Evolutionary conservation across 2,888 invertebrate genomes (phyloP), one percentile per base, ranked within the genome.

Genomic region (Coremacera marginata): DNA sequence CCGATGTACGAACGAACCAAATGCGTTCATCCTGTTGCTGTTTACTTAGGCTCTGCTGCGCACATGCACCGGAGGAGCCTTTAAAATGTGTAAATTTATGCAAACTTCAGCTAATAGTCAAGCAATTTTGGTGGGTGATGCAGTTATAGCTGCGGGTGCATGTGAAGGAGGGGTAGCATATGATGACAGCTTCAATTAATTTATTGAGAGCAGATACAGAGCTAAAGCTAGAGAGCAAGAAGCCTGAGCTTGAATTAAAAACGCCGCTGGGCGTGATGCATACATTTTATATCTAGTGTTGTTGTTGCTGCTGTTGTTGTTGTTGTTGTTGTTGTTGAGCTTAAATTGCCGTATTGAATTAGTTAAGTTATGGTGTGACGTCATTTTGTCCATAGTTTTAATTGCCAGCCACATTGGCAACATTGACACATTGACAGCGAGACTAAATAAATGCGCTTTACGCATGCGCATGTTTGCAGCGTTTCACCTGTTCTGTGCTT

Each of bases 381-480:
- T 70, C 55, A 55, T 55, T 31, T 3, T 31, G 51, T 11, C 55
- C 67, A 67, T 22, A 22, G 22, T 37, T 49, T 67, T 67, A 70
- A 70, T 52, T 16, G 31, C 31, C n/a, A 52, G 37, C 55, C 55
- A 16, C 55, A 31, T 19, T 34, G 70, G 19, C 37, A n/a, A 22
- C 73, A 52, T 19, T 51, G 74, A 55, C 74, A 67, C 65, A 55
- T 65, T 72, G 72, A 72, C 72, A 60, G 27, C 62, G 60, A 19
- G n/a, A 60, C 49, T 49, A 49, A 72, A 49, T 72, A 22, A 74
- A 74, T 52, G 74, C 67, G 55, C 74, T 34, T 37, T 67, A 74
- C 65, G 74, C 74, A 74, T 65, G 74, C 74, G 74, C 74, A 67
- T 57, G 37, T 70, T 22, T 27, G 3, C 68, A 25, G 51, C 68